These are phyloP conservation scores for Eupeodes corollae DNA, from an alignment of 1,140 invertebrate species.

Conservation along the genomic window DNA sequence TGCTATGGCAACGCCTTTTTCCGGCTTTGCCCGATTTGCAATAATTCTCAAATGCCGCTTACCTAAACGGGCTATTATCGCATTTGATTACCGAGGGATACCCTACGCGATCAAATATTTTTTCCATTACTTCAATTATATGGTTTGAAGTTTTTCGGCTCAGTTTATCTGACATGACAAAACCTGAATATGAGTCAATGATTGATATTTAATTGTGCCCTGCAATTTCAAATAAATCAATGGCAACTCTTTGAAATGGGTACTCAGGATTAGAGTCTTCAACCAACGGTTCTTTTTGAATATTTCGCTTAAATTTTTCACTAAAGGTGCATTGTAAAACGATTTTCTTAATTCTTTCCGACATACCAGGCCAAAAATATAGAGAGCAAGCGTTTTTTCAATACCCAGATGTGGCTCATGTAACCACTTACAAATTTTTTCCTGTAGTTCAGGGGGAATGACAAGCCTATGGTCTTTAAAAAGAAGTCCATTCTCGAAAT, in stretches of 20 bases:
- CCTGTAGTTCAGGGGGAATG: not conserved
- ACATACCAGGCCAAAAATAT: not conserved
- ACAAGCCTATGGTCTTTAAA: slow-evolving; percentile 3
- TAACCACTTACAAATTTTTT: slow-evolving; percentile 4
- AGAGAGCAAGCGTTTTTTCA: slow-evolving; percentile 5
- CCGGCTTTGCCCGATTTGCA: slow-evolving; percentile 1
- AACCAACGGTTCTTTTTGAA: not conserved
- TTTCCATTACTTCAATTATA: not conserved
- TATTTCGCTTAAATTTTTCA: slow-evolving; percentile 8
- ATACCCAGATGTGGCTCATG: slow-evolving; percentile 10
- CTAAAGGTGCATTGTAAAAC: slow-evolving; percentile 3
- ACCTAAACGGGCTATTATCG: slow-evolving; percentile 2
- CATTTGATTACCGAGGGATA: slow-evolving; percentile 2
- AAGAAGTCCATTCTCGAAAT: slow-evolving; percentile 6
- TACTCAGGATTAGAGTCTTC: slow-evolving; percentile 1
- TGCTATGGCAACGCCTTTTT: slow-evolving; percentile 2
- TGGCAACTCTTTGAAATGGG: not conserved
- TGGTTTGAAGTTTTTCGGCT: not conserved
- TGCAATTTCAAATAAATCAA: slow-evolving; percentile 4
- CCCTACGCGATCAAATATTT: slow-evolving; percentile 1
- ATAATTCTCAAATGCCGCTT: not conserved
- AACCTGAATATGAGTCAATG: not conserved
- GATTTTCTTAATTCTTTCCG: not conserved
- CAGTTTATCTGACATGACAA: not conserved
- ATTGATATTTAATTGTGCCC: not conserved